Percentiles rank a stretch among this genome's conserved stretches.
These are phyloP conservation scores for Sinocyclocheilus maitianheensis DNA, from an alignment of 2,113 vertebrate genomes.

Conservation along the genomic window DNA sequence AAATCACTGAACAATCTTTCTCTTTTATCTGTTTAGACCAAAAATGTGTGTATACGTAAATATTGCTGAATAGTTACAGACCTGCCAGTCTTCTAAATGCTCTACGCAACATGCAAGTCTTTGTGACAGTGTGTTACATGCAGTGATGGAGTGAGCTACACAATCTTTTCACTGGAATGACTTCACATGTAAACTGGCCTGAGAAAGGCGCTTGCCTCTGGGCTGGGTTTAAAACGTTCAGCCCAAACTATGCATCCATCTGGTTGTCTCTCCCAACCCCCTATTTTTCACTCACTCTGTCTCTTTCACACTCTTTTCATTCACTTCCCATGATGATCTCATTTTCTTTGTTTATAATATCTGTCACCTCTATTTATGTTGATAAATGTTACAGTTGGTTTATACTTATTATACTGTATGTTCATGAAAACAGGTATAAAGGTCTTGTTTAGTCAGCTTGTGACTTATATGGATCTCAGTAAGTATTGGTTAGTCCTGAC, in stretches of 20 bases:
- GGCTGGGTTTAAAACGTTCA: constrained; percentile 86
- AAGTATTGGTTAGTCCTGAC: background rate
- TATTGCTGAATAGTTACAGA: background rate
- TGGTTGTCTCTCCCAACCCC: constrained; percentile 81
- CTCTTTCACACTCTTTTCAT: constrained; percentile 31
- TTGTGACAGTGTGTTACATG: constrained; percentile 63
- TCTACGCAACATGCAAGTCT: background rate
- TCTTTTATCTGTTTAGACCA: background rate
- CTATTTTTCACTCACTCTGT: constrained; percentile 52
- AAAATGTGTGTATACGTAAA: background rate
- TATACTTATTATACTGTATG: constrained; percentile 8
- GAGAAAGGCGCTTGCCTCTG: constrained; percentile 79
- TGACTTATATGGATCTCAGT: background rate
- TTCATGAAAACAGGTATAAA: background rate
- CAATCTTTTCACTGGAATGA: constrained; percentile 74
- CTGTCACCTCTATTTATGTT: background rate
- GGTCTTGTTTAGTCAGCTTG: background rate
- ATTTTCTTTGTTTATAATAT: constrained; percentile 50
- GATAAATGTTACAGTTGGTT: background rate
- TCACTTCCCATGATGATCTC: constrained; percentile 18
- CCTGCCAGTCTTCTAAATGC: background rate
- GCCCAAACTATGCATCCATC: constrained; percentile 83
- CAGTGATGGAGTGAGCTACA: constrained; percentile 72
- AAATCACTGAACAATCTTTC: background rate
- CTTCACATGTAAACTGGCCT: constrained; percentile 71